These are phyloP conservation scores for Heloderma charlesbogerti DNA, from an alignment of 2,113 vertebrate genomes.

Conservation along the genomic window DNA sequence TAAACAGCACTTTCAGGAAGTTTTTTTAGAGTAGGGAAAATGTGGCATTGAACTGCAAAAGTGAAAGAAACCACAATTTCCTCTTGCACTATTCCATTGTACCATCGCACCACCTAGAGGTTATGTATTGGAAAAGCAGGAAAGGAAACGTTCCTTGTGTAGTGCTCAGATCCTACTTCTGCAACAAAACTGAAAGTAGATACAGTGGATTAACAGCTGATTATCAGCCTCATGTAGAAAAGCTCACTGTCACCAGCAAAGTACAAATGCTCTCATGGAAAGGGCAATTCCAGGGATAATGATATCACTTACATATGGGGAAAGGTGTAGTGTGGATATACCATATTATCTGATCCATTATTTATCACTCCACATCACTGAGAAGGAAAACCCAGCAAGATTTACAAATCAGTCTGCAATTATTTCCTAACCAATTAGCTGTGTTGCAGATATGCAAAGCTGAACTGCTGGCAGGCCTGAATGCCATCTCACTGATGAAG, in stretches of 20 bases:
- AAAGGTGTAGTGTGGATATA: not conserved
- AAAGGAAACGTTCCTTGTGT: no score
- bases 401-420: not conserved
- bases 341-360: not conserved
- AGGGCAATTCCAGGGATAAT: not conserved
- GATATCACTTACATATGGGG: not conserved
- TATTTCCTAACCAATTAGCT: not conserved
- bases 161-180: no score
- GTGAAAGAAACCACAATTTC: no score
- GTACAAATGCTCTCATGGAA: not conserved
- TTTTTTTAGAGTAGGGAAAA: no score
- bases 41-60: no score
- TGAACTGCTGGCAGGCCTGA: not conserved
- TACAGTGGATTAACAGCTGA: no score
- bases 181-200: no score
- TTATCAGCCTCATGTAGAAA: no score
- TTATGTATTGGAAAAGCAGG: no score
- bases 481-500: not conserved
- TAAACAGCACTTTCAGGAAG: no score
- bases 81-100: no score
- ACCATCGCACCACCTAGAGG: no score
- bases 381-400: not conserved
- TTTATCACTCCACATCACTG: not conserved
- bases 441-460: not conserved
- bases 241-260: not conserved